These are phyloP conservation scores for Chionodraco myersi DNA, from an alignment of 2,113 vertebrate species.

Conservation along the genomic window DNA sequence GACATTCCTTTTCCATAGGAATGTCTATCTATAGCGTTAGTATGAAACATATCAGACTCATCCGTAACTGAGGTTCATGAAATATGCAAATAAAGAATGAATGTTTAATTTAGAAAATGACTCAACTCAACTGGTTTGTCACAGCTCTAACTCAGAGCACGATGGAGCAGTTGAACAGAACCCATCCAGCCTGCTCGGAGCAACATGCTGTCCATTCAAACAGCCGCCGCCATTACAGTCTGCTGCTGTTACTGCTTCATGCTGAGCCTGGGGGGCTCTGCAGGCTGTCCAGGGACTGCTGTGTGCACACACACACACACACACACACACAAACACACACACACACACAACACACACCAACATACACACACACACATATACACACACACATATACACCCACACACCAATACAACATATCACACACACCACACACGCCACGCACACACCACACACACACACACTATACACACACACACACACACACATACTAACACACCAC, in stretches of 20 bases:
- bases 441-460: constrained; percentile 1
- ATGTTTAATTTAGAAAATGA: constrained; percentile 4
- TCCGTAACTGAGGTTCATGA: not conserved
- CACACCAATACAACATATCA: too few relatives aligned
- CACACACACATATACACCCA: constrained; percentile 12
- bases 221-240: constrained; percentile 29
- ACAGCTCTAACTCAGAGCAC: not conserved
- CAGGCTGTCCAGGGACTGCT: constrained; percentile 25
- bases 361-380: not conserved
- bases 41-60: too few relatives aligned
- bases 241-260: constrained; percentile 48
- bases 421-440: not conserved
- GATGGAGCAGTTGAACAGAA: not conserved
- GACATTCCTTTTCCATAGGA: too few relatives aligned
- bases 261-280: constrained; percentile 27
- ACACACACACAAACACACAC: not conserved
- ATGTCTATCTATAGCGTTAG: too few relatives aligned
- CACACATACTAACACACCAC: too few relatives aligned
- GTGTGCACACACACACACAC: constrained; percentile 7
- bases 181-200: not conserved
- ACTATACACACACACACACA: not conserved
- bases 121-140: not conserved
- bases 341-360: constrained; percentile 2
- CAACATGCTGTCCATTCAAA: constrained; percentile 21
- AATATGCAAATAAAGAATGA: not conserved